Evolutionary conservation across 2,888 invertebrate genomes (phyloP).

Genomic region (Ellobium chinense): DNA sequence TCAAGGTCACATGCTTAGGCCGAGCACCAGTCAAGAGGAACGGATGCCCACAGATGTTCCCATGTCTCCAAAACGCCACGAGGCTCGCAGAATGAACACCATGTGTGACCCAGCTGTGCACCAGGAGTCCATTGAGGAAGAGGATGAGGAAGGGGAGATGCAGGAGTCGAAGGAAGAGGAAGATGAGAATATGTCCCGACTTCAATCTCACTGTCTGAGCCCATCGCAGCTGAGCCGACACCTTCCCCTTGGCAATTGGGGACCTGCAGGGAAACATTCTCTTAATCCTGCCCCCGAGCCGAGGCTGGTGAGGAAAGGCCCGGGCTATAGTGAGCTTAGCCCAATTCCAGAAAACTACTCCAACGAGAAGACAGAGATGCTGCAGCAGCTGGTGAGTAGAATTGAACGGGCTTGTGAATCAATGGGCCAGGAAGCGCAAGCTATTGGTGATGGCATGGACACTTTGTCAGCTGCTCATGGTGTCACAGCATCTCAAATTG

Average conservation of each 20-base stretch:
- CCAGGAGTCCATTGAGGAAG: slow-evolving; percentile 65
- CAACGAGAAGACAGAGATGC: slow-evolving; percentile 59
- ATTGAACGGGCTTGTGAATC: slow-evolving; percentile 40
- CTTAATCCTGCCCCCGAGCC: slow-evolving; percentile 10
- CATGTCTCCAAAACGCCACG: slow-evolving; percentile 53
- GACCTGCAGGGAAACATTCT: neutral
- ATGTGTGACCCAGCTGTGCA: slow-evolving; percentile 60
- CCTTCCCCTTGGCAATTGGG: neutral
- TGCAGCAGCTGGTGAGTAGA: slow-evolving; percentile 60
- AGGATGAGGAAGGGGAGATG: slow-evolving; percentile 50
- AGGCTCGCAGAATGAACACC: slow-evolving; percentile 60
- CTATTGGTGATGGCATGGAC: slow-evolving; percentile 8
- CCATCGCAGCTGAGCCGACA: slow-evolving; percentile 22
- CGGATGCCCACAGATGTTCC: slow-evolving; percentile 63
- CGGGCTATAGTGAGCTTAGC: slow-evolving; percentile 70
- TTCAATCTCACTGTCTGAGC: slow-evolving; percentile 17
- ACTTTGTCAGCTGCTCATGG: neutral
- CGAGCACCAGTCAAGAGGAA: slow-evolving; percentile 45
- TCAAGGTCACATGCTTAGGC: slow-evolving; percentile 48
- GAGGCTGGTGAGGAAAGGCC: slow-evolving; percentile 62
- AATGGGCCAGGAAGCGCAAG: slow-evolving; percentile 34
- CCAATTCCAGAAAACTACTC: slow-evolving; percentile 55
- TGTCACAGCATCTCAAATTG: neutral
- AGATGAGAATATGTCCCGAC: neutral
- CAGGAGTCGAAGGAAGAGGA: slow-evolving; percentile 5